Evolutionary conservation across 1,140 invertebrate genomes (phyloP).

Genomic region (Sipha flava): DNA sequence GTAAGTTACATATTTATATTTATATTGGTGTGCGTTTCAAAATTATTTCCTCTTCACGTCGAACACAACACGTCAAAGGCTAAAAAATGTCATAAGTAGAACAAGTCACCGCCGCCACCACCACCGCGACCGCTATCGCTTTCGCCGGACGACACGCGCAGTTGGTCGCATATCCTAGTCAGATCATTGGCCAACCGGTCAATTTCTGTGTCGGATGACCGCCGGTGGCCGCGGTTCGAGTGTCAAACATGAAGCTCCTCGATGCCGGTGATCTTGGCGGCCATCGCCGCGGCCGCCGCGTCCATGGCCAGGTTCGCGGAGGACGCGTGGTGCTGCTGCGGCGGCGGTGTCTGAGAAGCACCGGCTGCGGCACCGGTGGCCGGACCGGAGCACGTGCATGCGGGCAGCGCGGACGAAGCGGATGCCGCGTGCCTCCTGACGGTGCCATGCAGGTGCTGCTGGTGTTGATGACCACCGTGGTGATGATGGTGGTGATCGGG

Average conservation of each 20-base stretch:
- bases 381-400: neutral
- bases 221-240: constrained; percentile 31
- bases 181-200: constrained; percentile 35
- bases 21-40: neutral
- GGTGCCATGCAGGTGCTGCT: neutral
- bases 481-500: constrained; percentile 18
- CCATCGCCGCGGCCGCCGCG: neutral
- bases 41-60: no score
- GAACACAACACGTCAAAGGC: neutral
- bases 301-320: constrained; percentile 15
- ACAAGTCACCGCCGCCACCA: constrained; percentile 34
- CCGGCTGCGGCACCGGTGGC: neutral
- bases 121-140: constrained; percentile 18
- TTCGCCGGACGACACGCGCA: constrained; percentile 33
- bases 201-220: constrained; percentile 7
- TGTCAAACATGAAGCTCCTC: constrained; percentile 40
- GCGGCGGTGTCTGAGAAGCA: neutral
- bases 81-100: constrained; percentile 34
- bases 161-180: constrained; percentile 38
- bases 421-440: constrained; percentile 12
- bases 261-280: neutral
- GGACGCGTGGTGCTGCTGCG: neutral
- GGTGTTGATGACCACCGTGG: neutral
- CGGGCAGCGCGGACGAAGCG: neutral
- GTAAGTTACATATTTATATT: no score